Percentiles rank a stretch among this genome's conserved stretches.
phyloP scores from a whole-genome alignment of 2,113 vertebrate genomes.

The Labeo catla region DNA sequence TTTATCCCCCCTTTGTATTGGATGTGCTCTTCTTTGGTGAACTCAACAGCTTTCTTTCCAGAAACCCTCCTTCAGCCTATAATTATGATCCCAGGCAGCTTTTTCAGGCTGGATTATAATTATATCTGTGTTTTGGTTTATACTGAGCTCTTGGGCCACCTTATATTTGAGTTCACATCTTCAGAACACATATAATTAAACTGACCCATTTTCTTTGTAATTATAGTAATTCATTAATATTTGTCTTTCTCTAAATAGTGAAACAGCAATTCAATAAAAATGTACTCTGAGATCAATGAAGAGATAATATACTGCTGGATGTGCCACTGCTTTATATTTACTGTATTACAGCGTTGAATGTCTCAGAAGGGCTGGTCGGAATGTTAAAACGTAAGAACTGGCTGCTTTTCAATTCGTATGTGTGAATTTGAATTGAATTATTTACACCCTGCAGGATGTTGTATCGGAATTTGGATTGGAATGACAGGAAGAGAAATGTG shows the following conservation, averaged over 20 bases:
- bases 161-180: constrained; percentile 13
- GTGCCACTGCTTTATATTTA: constrained; percentile 3
- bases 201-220: neutral
- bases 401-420: neutral
- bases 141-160: neutral
- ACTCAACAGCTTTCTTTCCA: neutral
- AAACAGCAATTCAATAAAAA: constrained; percentile 4
- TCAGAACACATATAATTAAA: constrained; percentile 31
- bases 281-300: constrained; percentile 1
- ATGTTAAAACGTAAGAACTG: neutral
- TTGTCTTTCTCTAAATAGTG: constrained; percentile 22
- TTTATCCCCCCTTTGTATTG: neutral
- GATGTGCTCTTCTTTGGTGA: constrained; percentile 24
- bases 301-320: neutral
- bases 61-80: constrained; percentile 17
- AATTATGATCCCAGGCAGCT: constrained; percentile 27
- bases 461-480: neutral
- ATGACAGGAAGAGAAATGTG: neutral
- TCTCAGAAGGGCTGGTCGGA: neutral
- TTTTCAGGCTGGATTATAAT: constrained; percentile 44
- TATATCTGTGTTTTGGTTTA: constrained; percentile 8
- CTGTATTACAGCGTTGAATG: neutral
- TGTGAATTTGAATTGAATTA: neutral
- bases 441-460: neutral
- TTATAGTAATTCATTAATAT: constrained; percentile 39